Evolutionary conservation across 2,113 vertebrate genomes (phyloP).

Genomic region (Sphyrna mokarran): DNA sequence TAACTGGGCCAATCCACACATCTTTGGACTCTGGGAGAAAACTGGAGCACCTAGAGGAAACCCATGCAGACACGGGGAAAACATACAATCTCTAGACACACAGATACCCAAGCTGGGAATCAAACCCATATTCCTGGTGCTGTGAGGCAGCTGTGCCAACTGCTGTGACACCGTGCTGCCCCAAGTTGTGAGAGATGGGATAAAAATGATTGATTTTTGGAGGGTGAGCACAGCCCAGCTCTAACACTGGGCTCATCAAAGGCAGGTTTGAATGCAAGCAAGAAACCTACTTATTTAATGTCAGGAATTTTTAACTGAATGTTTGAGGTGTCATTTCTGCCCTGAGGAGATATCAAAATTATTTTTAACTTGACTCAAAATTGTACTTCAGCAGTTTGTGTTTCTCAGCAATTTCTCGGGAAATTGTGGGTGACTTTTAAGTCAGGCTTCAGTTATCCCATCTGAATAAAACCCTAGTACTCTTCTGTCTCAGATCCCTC

Average conservation of each 20-base stretch:
- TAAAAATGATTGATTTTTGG: background rate
- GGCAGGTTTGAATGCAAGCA: background rate
- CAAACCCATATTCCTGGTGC: no score
- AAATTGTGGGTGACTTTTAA: background rate
- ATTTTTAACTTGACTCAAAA: background rate
- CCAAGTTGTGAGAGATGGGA: background rate
- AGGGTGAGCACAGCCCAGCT: background rate
- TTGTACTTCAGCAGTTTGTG: background rate
- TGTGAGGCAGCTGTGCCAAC: no score
- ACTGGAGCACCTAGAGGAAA: no score
- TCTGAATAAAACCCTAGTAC: background rate
- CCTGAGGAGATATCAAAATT: background rate
- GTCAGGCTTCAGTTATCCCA: background rate
- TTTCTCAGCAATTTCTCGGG: background rate
- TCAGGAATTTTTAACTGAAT: background rate
- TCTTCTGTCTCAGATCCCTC: background rate
- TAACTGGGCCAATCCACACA: no score
- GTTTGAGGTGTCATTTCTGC: background rate
- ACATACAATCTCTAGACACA: no score
- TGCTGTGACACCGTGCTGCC: no score
- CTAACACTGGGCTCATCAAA: background rate
- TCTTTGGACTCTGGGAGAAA: no score
- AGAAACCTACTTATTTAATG: background rate
- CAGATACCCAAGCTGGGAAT: no score
- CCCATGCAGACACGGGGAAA: no score